A percentile compares a stretch with the other conserved stretches of the same genome.
Evolutionary conservation across 2,888 invertebrate genomes (phyloP).

Genomic region (Cheilosia impressa): DNA sequence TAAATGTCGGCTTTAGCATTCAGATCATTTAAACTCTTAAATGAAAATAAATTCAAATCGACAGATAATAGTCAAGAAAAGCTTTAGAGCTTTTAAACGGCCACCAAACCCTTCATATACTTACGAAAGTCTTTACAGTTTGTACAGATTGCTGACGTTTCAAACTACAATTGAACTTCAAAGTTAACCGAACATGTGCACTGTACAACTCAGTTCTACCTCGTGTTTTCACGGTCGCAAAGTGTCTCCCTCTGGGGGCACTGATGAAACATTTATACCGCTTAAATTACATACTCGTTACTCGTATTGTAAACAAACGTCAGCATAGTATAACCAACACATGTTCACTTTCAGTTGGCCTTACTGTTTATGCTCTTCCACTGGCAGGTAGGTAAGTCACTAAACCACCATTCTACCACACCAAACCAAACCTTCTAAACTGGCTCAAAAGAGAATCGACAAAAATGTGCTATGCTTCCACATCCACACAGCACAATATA

Average conservation of each 20-base stretch:
- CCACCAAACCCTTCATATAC: neutral
- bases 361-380: conserved; percentile 1
- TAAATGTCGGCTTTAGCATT: neutral
- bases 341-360: conserved; percentile 1
- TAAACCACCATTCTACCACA: conserved; percentile 36
- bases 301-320: neutral
- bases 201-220: conserved; percentile 3
- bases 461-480: conserved; percentile 21
- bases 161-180: neutral
- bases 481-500: conserved; percentile 14
- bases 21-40: neutral
- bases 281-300: conserved; percentile 31
- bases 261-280: neutral
- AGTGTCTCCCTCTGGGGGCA: neutral
- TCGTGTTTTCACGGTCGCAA: neutral
- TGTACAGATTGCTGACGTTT: neutral
- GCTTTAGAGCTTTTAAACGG: too few species aligned
- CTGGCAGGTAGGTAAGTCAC: conserved; percentile 47
- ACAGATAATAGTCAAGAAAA: neutral
- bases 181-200: conserved; percentile 5
- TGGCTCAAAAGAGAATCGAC: conserved; percentile 56
- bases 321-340: conserved; percentile 15
- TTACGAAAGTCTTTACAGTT: too few species aligned
- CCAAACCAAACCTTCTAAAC: conserved; percentile 22
- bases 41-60: neutral